phyloP scores from a whole-genome alignment of 2,113 vertebrate species.

The Morphnarchus princeps region DNA sequence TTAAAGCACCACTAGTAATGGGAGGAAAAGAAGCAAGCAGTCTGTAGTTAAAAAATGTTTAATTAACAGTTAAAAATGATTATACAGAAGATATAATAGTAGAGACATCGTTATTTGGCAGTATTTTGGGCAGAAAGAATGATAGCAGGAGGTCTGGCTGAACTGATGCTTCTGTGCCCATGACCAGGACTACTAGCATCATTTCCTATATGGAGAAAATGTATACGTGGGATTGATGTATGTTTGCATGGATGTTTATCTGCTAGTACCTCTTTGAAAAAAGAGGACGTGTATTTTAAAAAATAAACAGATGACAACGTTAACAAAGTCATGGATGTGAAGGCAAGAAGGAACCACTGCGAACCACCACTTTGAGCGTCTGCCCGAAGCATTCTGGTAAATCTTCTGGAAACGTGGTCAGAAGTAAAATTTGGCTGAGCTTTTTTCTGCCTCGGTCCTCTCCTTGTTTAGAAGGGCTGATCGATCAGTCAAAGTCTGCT shows the following conservation, averaged over 20 bases:
- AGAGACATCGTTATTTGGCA: neutral
- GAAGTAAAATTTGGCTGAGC: neutral
- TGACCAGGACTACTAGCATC: neutral
- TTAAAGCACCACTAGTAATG: neutral
- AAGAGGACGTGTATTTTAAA: neutral
- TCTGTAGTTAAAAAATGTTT: neutral
- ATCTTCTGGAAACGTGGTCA: neutral
- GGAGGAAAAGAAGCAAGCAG: neutral
- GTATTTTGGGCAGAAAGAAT: neutral
- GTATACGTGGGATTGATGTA: accelerated
- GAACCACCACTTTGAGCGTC: neutral
- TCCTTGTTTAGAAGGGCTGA: neutral
- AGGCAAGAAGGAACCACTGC: neutral
- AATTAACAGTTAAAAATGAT: neutral
- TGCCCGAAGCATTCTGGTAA: neutral
- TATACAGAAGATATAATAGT: neutral
- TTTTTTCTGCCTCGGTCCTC: neutral
- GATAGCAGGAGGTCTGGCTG: neutral
- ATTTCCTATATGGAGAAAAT: neutral
- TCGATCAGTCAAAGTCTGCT: neutral
- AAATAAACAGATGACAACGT: accelerated
- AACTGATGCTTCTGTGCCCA: neutral
- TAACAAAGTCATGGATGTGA: neutral
- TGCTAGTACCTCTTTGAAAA: neutral
- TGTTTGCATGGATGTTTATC: neutral